Evolutionary conservation across 2,797 vertebrate genomes (phyloP).

Genomic region (Helicolenus hilgendorfi): DNA sequence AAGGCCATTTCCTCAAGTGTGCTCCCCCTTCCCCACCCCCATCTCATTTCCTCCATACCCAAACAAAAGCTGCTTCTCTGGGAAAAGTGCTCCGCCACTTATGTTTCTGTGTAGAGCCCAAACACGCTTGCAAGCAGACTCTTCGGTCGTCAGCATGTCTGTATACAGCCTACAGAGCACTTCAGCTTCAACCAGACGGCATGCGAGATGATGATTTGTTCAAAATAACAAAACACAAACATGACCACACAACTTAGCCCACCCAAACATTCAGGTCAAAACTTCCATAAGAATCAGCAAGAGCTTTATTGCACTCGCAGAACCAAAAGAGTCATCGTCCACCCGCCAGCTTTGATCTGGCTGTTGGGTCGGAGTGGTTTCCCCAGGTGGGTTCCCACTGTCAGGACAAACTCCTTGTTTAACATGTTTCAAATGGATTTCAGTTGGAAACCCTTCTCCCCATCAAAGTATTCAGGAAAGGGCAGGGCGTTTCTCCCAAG

Average conservation of each 20-base stretch:
- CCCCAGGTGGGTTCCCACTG: conserved; percentile 25
- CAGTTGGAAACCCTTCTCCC: conserved; percentile 8
- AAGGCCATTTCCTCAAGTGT: conserved; percentile 82
- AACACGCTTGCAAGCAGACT: conserved; percentile 26
- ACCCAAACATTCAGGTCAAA: conserved; percentile 29
- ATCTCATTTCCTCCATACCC: conserved; percentile 79
- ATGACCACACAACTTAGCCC: background rate
- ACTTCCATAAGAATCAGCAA: background rate
- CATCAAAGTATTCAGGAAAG: conserved; percentile 13
- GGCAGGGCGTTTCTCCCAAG: background rate
- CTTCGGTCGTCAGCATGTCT: conserved; percentile 18
- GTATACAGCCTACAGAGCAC: conserved; percentile 31
- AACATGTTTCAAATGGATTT: background rate
- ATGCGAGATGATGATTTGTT: background rate
- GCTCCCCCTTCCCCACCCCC: background rate
- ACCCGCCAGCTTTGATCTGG: conserved; percentile 23
- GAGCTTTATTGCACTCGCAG: background rate
- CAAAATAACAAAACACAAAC: conserved; percentile 24
- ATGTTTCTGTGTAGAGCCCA: background rate
- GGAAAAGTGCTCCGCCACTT: conserved; percentile 72
- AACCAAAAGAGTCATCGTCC: background rate
- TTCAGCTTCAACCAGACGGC: conserved; percentile 1
- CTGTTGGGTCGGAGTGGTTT: background rate
- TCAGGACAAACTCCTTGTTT: conserved; percentile 1
- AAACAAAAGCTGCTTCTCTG: conserved; percentile 83